Evolutionary conservation across 2,888 invertebrate genomes (phyloP).

Genomic region (Pandemis cinnamomeana): DNA sequence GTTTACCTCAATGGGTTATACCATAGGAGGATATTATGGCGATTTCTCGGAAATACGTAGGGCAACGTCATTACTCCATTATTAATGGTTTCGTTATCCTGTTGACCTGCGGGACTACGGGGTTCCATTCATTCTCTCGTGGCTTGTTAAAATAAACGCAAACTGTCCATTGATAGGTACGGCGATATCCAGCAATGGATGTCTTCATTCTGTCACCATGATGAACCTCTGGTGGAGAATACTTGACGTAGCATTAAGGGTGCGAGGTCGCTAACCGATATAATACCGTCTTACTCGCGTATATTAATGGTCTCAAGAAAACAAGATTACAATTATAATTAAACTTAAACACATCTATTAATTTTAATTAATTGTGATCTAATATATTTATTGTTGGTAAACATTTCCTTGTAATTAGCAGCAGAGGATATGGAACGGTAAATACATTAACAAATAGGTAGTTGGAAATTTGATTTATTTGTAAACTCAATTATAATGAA

Average conservation of each 20-base stretch:
- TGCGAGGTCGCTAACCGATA: slow-evolving; percentile 37
- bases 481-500: slow-evolving; percentile 32
- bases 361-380: slow-evolving; percentile 26
- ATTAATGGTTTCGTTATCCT: slow-evolving; percentile 6
- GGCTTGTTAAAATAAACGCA: not conserved
- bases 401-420: slow-evolving; percentile 37
- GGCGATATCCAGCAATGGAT: no score
- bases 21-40: not conserved
- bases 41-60: slow-evolving; percentile 5
- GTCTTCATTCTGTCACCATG: no score
- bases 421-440: slow-evolving; percentile 16
- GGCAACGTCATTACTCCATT: not conserved
- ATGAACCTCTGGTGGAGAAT: not conserved
- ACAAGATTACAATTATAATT: slow-evolving; percentile 32
- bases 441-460: slow-evolving; percentile 25
- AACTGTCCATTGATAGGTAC: no score
- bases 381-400: slow-evolving; percentile 26
- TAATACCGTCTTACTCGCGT: not conserved
- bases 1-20: slow-evolving; percentile 2
- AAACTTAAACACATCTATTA: slow-evolving; percentile 32
- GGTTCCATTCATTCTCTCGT: not conserved
- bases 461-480: slow-evolving; percentile 11
- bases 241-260: not conserved
- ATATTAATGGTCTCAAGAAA: slow-evolving; percentile 33
- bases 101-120: not conserved